Evolutionary conservation across 92 coral and sea anemone species (phyloP), one percentile per base, ranked within the genome.

Genomic region (Epizoanthus illoricatus): DNA sequence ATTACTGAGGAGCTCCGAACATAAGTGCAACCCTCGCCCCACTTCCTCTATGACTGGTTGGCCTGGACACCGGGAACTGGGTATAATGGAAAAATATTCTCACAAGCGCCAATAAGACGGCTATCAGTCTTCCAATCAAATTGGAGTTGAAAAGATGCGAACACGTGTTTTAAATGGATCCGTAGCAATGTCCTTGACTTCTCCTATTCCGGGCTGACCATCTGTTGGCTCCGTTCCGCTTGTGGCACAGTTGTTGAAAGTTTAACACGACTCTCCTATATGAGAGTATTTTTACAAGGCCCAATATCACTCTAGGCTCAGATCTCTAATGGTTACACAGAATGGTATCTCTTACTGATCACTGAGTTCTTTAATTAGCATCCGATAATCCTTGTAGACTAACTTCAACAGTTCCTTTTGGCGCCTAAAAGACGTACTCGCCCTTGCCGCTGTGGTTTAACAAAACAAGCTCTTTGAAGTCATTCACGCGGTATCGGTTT

Each of bases 51-150:
- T 36, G 40, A 39, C 40, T 33, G 16, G 33, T 33, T n/a, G 42
- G 64, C 36, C 36, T 28, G 36, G 36, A 28, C 36, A 19, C 19
- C 42, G 43, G 72, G 59, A 64, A 78, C n/a, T 62, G n/a, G 19
- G 82, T 78, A n/a, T n/a, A 78, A 43, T 78, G 70, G 49, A 49
- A 84, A 87, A 80, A 65, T 79, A 60, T 59, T 59, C 76, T 65
- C 72, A 41, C 41, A 33, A 62, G 95, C 91, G 95, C 88, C 95
- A 87, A 66, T 28, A 2, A 76, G 95, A 73, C 95, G 76, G 47
- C 84, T 84, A 87, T 90, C 90, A 62, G 16, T 39, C 41, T 69
- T 69, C 80, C 80, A 73, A 90, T 90, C 93, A 90, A 90, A 86
- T 81, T 87, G 78, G 82, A 40, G 67, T 78, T 56, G 43, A 78